Conservation (phyloP, 2,113 vertebrate species). For the Ptyas mucosa region DNA sequence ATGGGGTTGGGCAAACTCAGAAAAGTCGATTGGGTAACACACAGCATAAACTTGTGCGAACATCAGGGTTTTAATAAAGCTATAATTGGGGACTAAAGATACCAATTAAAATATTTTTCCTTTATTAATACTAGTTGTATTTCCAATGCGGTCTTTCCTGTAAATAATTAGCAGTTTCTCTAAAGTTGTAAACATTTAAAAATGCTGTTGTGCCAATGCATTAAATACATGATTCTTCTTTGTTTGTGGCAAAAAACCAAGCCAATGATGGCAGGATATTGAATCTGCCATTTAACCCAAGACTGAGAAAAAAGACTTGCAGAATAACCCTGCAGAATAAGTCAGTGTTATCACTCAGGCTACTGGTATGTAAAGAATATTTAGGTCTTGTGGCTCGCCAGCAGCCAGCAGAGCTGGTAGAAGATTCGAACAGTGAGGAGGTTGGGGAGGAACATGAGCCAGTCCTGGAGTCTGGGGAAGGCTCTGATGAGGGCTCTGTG, state of each 20-base stretch:
- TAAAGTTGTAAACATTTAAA: not conserved
- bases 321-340: not conserved
- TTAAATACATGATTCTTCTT: not conserved
- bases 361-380: not conserved
- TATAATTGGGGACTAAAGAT: not conserved
- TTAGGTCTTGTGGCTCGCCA: not conserved
- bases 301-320: not conserved
- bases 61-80: not conserved
- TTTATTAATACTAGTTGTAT: not conserved
- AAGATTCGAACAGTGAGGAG: no score
- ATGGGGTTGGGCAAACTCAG: not conserved
- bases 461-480: no score
- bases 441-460: no score
- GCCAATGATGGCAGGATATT: not conserved
- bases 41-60: not conserved
- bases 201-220: not conserved
- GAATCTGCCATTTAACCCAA: not conserved
- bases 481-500: no score
- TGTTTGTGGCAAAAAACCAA: not conserved
- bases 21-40: not conserved
- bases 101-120: not conserved
- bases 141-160: not conserved
- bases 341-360: not conserved
- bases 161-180: not conserved
- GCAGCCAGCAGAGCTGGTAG: no score